Evolutionary conservation across 2,888 invertebrate species (phyloP).

Genomic region (Cacoxenus indagator): DNA sequence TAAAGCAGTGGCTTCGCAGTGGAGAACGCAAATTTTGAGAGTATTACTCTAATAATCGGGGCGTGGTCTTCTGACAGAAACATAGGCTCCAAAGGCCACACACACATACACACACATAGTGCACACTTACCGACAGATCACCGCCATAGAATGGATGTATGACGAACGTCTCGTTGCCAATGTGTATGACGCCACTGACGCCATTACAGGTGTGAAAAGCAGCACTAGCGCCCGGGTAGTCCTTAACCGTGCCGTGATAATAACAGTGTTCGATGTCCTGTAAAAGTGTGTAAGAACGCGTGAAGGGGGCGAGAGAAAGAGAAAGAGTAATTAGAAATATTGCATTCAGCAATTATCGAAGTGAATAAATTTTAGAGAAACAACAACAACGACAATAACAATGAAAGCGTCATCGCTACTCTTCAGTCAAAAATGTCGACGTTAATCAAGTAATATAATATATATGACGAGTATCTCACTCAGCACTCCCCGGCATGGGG

Average conservation of each 20-base stretch:
- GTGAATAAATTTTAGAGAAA: neutral
- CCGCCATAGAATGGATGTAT: constrained; percentile 98
- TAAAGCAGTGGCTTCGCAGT: no score
- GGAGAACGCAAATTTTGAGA: neutral
- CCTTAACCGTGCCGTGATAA: constrained; percentile 97
- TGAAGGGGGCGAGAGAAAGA: neutral
- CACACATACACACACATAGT: neutral
- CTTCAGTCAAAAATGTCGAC: neutral
- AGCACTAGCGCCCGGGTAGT: constrained; percentile 95
- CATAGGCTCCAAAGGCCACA: neutral
- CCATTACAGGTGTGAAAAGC: constrained; percentile 99
- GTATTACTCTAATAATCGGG: neutral
- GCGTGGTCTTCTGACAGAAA: neutral
- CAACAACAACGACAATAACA: neutral
- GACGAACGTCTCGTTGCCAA: constrained; percentile 97
- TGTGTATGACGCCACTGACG: constrained; percentile 96
- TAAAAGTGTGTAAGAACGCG: constrained; percentile 18
- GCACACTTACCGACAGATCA: constrained; percentile 89
- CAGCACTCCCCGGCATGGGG: no score
- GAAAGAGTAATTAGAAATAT: neutral
- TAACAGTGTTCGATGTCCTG: constrained; percentile 99
- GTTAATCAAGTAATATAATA: neutral
- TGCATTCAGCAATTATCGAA: no score
- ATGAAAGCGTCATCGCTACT: no score
- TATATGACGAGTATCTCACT: no score